Conservation (phyloP, 2,113 vertebrate species). For the Hemibagrus wyckioides region DNA sequence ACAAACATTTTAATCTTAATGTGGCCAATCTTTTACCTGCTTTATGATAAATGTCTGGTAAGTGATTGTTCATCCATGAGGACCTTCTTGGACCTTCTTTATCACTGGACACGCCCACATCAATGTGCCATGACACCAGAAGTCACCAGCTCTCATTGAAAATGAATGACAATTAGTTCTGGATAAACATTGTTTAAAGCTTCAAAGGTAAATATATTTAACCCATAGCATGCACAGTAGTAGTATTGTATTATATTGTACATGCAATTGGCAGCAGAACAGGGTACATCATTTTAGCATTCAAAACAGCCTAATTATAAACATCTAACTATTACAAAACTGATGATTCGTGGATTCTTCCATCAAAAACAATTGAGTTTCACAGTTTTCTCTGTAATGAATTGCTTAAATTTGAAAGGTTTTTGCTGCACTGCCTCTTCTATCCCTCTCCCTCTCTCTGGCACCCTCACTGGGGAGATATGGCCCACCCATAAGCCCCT, state of each 20-base stretch:
- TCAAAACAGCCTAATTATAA: not conserved
- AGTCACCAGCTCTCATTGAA: not conserved
- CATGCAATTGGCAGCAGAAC: not conserved
- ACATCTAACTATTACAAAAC: not conserved
- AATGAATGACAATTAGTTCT: not conserved
- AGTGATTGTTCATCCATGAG: not conserved
- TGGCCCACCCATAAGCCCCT: conserved; percentile 55
- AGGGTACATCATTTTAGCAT: not conserved
- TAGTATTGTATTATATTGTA: not conserved
- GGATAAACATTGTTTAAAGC: not conserved
- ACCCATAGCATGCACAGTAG: not conserved
- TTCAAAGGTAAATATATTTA: not conserved
- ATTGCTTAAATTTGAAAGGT: not conserved
- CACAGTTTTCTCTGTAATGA: not conserved
- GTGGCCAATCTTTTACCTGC: not conserved
- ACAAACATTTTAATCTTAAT: too few relatives aligned
- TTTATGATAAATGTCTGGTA: not conserved
- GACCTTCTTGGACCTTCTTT: not conserved
- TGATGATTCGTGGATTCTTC: not conserved
- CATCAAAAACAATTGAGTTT: not conserved
- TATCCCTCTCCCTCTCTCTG: conserved; percentile 35
- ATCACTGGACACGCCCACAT: too few relatives aligned
- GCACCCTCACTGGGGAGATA: conserved; percentile 39
- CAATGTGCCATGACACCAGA: too few relatives aligned
- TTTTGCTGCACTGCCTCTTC: conserved; percentile 10